Evolutionary conservation across 2,797 vertebrate species (phyloP).

Genomic region (Oceanodroma leucorhoa): DNA sequence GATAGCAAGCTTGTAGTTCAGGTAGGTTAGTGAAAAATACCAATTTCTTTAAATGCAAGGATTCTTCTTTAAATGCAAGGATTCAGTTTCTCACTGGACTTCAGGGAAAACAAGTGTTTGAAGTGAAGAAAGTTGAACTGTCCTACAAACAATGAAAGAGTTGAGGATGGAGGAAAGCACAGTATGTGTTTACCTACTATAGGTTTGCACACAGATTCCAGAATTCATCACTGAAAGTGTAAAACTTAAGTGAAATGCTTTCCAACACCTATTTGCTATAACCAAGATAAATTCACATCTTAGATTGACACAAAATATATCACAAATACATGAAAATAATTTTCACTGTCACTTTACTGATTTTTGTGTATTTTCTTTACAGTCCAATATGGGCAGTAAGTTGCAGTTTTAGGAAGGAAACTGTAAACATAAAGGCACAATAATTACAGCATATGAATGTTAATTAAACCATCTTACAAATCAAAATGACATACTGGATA

Average conservation of each 20-base stretch:
- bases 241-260: neutral
- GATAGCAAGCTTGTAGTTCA: neutral
- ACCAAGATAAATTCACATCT: neutral
- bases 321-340: neutral
- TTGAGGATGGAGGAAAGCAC: neutral
- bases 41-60: neutral
- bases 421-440: neutral
- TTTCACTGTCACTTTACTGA: neutral
- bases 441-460: neutral
- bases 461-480: neutral
- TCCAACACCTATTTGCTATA: neutral
- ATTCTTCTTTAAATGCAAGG: neutral
- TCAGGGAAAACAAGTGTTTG: neutral
- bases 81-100: neutral
- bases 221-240: neutral
- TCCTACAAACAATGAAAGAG: neutral
- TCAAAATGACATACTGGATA: constrained; percentile 84
- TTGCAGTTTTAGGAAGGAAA: neutral
- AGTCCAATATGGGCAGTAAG: neutral
- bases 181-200: neutral
- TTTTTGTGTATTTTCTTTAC: neutral
- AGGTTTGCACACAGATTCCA: neutral
- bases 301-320: neutral
- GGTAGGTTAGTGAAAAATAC: neutral
- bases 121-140: neutral